phyloP scores from a whole-genome alignment of 2,797 vertebrate genomes.

The Notoglanidium macrostoma region DNA sequence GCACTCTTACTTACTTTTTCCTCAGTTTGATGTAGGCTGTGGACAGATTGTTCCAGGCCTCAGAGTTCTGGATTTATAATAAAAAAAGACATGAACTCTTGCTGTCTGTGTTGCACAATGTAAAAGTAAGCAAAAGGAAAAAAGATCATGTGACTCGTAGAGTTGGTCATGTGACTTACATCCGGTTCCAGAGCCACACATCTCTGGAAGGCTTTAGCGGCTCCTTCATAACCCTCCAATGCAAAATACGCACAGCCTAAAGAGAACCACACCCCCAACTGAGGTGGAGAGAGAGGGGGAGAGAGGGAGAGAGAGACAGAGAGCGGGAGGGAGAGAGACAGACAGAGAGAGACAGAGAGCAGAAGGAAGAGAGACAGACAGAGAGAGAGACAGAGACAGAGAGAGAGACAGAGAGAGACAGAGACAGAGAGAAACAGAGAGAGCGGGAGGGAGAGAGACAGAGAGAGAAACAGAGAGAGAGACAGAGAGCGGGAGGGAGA shows the following conservation, averaged over 20 bases:
- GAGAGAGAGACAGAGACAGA: neutral
- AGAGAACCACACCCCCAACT: conserved; percentile 93
- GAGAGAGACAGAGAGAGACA: neutral
- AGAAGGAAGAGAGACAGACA: neutral
- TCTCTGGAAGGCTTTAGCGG: conserved; percentile 90
- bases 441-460: neutral
- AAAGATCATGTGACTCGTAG: neutral
- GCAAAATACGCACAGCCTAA: conserved; percentile 91
- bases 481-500: too few species aligned
- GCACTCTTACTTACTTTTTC: conserved; percentile 90
- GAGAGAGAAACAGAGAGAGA: neutral
- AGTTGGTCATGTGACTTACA: conserved; percentile 74
- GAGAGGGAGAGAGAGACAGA: neutral
- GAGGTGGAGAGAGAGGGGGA: neutral
- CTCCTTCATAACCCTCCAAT: conserved; percentile 87
- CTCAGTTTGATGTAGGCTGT: conserved; percentile 91
- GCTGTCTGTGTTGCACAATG: neutral
- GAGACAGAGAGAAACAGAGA: neutral
- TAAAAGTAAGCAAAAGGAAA: neutral
- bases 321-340: neutral
- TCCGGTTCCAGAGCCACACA: conserved; percentile 93
- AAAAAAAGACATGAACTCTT: neutral
- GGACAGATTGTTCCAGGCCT: conserved; percentile 98
- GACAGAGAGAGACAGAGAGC: neutral
- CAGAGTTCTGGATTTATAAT: conserved; percentile 84